phyloP scores from a whole-genome alignment of 2,888 invertebrate genomes.

The Thera obeliscata region DNA sequence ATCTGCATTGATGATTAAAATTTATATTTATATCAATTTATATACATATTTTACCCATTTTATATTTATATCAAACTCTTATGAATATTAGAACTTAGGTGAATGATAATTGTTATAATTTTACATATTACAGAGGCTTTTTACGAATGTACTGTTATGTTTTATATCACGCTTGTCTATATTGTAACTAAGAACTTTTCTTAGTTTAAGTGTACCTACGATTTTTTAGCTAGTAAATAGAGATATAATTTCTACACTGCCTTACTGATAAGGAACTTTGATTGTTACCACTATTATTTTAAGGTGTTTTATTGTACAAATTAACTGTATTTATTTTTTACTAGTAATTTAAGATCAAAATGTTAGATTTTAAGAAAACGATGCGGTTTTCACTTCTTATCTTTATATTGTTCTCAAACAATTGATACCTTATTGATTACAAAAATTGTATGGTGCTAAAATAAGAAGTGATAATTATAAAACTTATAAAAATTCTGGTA shows the following conservation, averaged over 20 bases:
- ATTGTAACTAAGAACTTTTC: not conserved
- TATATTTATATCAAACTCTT: no score
- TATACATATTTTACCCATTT: no score
- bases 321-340: conserved; percentile 40
- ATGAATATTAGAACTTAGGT: no score
- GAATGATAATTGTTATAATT: no score
- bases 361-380: conserved; percentile 4
- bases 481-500: not conserved
- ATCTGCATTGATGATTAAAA: no score
- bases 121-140: no score
- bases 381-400: not conserved
- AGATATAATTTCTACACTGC: conserved; percentile 15
- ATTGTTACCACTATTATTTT: conserved; percentile 18
- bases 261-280: conserved; percentile 11
- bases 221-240: conserved; percentile 4
- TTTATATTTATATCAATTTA: no score
- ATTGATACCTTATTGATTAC: no score
- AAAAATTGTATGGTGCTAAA: not conserved
- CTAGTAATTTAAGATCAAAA: conserved; percentile 15
- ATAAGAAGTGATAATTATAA: not conserved
- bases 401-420: no score
- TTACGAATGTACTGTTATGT: no score
- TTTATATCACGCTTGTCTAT: not conserved
- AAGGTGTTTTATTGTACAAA: conserved; percentile 40
- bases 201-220: not conserved